Conservation (phyloP, 2,797 vertebrate genomes). For the Craterocephalus amniculus region DNA sequence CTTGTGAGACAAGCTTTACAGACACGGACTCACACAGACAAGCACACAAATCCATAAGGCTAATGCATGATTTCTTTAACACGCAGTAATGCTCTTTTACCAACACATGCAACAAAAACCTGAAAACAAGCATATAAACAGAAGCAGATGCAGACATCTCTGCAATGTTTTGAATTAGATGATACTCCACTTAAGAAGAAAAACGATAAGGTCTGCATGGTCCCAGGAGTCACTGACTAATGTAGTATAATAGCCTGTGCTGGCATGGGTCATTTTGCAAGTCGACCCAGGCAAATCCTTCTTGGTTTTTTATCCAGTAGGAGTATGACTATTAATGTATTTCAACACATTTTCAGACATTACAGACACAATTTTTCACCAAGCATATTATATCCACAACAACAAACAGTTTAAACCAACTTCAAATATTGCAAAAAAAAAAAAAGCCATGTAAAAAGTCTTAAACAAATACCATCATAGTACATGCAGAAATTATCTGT, state of each 20-base stretch:
- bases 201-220: conserved; percentile 49
- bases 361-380: conserved; percentile 30
- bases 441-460: neutral
- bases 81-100: conserved; percentile 10
- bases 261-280: conserved; percentile 78
- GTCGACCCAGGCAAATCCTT: conserved; percentile 64
- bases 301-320: conserved; percentile 54
- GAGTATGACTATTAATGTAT: conserved; percentile 54
- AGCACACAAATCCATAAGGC: conserved; percentile 12
- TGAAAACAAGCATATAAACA: conserved; percentile 4
- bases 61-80: conserved; percentile 16
- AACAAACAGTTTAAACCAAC: conserved; percentile 9
- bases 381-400: neutral
- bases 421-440: neutral
- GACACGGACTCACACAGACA: conserved; percentile 11
- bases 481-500: neutral
- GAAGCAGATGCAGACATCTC: conserved; percentile 37
- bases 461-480: neutral
- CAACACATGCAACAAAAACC: conserved; percentile 1
- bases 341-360: conserved; percentile 44
- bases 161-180: conserved; percentile 56
- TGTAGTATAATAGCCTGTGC: conserved; percentile 71
- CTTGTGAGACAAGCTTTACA: conserved; percentile 45
- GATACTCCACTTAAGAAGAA: conserved; percentile 60
- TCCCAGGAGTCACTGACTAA: conserved; percentile 74